These are phyloP conservation scores for Orthosia cruda DNA, from an alignment of 2,888 invertebrate genomes.

Conservation along the genomic window DNA sequence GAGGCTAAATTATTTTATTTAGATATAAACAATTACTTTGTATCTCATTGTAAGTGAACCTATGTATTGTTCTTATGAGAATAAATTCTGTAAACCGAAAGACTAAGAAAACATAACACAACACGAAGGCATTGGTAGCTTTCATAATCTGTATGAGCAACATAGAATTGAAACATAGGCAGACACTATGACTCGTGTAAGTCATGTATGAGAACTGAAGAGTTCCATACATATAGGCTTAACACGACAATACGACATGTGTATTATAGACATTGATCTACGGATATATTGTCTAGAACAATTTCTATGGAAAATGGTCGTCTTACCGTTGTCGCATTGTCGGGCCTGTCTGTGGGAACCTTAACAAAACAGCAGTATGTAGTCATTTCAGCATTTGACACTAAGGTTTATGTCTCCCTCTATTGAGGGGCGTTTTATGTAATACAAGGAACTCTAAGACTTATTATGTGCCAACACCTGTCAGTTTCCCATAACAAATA, in stretches of 20 bases:
- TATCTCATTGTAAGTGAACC: too few species aligned
- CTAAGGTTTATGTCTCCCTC: constrained; percentile 3
- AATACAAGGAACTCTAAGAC: constrained; percentile 19
- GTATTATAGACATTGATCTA: too few species aligned
- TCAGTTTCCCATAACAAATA: constrained; percentile 42
- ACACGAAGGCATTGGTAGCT: neutral
- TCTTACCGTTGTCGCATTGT: neutral
- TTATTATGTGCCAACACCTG: constrained; percentile 32
- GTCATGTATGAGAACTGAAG: neutral
- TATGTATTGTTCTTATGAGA: too few species aligned
- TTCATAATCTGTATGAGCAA: neutral
- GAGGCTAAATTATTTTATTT: too few species aligned
- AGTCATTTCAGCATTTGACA: constrained; percentile 3
- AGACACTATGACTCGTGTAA: neutral
- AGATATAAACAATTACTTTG: too few species aligned
- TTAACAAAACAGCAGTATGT: neutral
- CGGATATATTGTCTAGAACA: too few species aligned
- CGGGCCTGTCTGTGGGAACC: neutral
- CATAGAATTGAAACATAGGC: neutral
- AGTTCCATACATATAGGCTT: neutral
- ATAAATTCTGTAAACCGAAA: too few species aligned
- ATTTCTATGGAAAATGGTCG: neutral
- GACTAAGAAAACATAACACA: too few species aligned
- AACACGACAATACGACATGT: neutral
- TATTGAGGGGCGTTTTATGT: constrained; percentile 12